Percentiles rank a stretch among this genome's conserved stretches.
Conservation (phyloP, 2,888 invertebrate species). For the Cephus runcator region DNA sequence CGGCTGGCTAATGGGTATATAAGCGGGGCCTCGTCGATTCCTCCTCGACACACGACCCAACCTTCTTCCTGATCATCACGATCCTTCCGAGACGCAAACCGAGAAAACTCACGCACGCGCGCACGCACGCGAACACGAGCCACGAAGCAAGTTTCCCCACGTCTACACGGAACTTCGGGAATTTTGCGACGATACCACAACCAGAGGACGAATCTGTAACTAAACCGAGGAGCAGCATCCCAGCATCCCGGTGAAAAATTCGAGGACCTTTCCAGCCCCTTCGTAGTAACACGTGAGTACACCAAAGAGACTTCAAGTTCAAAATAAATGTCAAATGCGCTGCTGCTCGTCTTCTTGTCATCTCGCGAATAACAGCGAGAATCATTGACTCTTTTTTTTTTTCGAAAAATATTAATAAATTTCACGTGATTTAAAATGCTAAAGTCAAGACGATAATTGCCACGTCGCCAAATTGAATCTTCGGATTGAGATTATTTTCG, state of each 20-base stretch:
- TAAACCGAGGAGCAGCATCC: neutral
- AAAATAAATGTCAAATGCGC: neutral
- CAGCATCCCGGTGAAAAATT: neutral
- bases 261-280: neutral
- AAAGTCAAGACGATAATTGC: neutral
- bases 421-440: neutral
- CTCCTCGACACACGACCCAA: constrained; percentile 63
- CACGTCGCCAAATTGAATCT: neutral
- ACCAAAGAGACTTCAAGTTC: neutral
- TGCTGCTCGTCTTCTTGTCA: no score
- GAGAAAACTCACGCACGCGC: constrained; percentile 54
- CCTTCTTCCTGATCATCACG: constrained; percentile 56
- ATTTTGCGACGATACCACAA: neutral
- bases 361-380: no score
- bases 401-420: neutral
- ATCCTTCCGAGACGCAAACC: constrained; percentile 29
- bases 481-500: neutral
- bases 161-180: neutral
- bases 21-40: constrained; percentile 60
- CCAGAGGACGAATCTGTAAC: neutral
- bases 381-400: neutral
- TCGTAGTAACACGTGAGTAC: neutral
- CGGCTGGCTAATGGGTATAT: constrained; percentile 61
- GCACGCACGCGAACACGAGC: constrained; percentile 31
- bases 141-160: neutral